phyloP scores from a whole-genome alignment of 2,888 invertebrate genomes.

The Ormyrus rosae region DNA sequence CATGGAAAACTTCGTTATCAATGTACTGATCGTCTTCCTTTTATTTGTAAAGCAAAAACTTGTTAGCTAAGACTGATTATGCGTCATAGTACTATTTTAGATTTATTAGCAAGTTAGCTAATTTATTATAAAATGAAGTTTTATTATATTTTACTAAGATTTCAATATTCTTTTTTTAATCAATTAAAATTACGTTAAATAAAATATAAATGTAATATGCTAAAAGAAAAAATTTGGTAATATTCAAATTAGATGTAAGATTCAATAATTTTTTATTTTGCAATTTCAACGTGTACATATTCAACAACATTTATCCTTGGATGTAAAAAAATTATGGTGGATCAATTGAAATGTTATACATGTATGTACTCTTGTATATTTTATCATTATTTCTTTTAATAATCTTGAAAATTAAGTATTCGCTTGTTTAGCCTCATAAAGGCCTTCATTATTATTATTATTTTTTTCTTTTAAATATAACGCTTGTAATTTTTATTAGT shows the following conservation, averaged over 20 bases:
- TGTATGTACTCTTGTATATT: constrained; percentile 33
- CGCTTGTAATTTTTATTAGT: not conserved
- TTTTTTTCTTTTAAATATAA: constrained; percentile 4
- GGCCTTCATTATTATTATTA: constrained; percentile 16
- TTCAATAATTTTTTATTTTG: constrained; percentile 64
- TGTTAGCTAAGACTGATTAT: no score
- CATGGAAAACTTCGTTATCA: no score
- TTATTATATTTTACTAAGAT: no score
- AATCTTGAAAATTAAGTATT: constrained; percentile 50
- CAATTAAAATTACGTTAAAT: no score
- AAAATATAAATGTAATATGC: no score
- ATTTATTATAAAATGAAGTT: no score
- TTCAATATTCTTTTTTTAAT: no score
- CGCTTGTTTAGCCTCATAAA: constrained; percentile 37
- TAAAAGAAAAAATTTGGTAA: no score
- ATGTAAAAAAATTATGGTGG: constrained; percentile 57
- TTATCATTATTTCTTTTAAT: constrained; percentile 22
- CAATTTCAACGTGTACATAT: constrained; percentile 65
- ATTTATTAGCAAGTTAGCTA: no score
- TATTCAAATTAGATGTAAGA: constrained; percentile 19
- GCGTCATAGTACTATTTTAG: no score
- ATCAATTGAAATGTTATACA: constrained; percentile 51
- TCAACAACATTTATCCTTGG: constrained; percentile 63
- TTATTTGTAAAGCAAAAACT: no score
- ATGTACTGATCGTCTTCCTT: no score